Evolutionary conservation across 2,113 vertebrate species (phyloP), one percentile per base, ranked within the genome.

Genomic region (Strix uralensis): DNA sequence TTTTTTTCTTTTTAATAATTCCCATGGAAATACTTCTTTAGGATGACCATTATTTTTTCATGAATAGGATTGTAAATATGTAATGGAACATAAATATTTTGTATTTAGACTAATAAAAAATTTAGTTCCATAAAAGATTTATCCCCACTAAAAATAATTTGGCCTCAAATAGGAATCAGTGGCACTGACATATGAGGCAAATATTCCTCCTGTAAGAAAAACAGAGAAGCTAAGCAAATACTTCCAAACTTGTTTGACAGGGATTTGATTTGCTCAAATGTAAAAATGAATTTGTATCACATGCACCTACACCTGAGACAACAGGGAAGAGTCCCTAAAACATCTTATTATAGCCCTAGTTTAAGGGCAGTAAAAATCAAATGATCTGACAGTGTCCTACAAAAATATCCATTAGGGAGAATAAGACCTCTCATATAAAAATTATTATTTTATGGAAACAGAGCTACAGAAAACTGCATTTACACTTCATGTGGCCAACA

Each of bases 31-130:
- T 34, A 87, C 40, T 94, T 89, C 71, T 97, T 96, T 95, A 83
- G 40, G 63, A 92, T 94, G 21, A 91, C 70, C 82, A 90, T 91
- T 96, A 92, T 81, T 95, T 84, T 96, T 74, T 93, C 92, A 97
- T 97, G 75, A 96, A 97, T 66, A 46, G n/a, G 81, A 92, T 82
- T 92, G 82, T 95, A 97, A 97, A 96, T 96, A 96, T 88, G 52
- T 95, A 96, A 94, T 94, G 85, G 36, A 94, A 91, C 87, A 93
- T 82, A 95, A 97, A 97, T 95, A 97, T 96, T 97, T 97, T 95
- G 92, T 92, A 94, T 97, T 96, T 96, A 59, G 44, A 86, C 66
- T 95, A 93, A 94, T 96, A 96, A 97, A 97, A 96, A 83, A 95
- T 88, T 96, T 90, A 96, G 77, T 70, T 92, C 86, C 59, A 92